Percentiles rank a stretch among this genome's conserved stretches.
These are phyloP conservation scores for Didymodactylos carnosus DNA, from an alignment of 2,888 invertebrate genomes.

Conservation along the genomic window DNA sequence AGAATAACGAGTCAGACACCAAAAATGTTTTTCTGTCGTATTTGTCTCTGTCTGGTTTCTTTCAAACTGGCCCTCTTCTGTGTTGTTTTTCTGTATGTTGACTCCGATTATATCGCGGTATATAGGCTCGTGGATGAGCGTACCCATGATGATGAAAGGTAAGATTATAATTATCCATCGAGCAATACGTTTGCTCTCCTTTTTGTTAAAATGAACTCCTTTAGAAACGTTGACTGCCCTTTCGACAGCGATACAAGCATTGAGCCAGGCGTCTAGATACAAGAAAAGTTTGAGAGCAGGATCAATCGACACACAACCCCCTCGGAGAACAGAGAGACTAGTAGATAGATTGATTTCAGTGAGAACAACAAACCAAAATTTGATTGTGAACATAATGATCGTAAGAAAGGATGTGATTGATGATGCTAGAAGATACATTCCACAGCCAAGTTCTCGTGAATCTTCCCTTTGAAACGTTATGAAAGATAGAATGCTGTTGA, in stretches of 20 bases:
- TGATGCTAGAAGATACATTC: background rate
- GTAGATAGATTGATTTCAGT: background rate
- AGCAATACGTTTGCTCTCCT: background rate
- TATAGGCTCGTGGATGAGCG: background rate
- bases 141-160: background rate
- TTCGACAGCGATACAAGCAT: background rate
- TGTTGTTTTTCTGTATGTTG: background rate
- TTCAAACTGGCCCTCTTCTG: no score
- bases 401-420: background rate
- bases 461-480: background rate
- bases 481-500: background rate
- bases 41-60: no score
- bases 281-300: background rate
- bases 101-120: background rate
- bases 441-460: background rate
- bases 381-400: background rate
- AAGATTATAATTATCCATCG: background rate
- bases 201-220: background rate
- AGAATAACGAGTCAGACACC: background rate
- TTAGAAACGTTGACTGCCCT: background rate
- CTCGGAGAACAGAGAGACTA: background rate
- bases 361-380: background rate
- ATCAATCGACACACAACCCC: background rate
- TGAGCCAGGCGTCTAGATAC: background rate
- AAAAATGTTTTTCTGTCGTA: no score